Evolutionary conservation across 1,140 invertebrate genomes (phyloP), one percentile per base, ranked within the genome.

Genomic region (Aphelenchoides besseyi): DNA sequence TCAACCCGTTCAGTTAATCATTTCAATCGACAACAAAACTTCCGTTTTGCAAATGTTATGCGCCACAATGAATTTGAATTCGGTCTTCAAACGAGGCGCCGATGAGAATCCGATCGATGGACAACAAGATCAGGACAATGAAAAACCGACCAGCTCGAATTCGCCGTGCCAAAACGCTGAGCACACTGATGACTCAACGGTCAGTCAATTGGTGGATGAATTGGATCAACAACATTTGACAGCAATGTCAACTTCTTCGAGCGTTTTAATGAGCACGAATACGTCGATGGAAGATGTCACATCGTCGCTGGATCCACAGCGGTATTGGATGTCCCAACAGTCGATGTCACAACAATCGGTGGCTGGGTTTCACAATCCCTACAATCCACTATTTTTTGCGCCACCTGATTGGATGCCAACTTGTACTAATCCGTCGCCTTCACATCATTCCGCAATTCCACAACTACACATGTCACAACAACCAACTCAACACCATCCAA

Each of bases 261-360:
- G 55, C 18, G 55, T 59, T 59, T 23, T 59, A 23, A 59, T 18
- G 5, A 59, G 5, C 5, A 18, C 55, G 18, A 33, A 33, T 23
- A 28, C 26, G 55, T 41, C 37, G 37, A 59, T 59, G 55, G 55
- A 59, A 5, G 55, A 59, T 23, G 18, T 59, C 5, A 59, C 55
- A 8, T 5, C 55, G 5, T 5, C 55, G 5, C 23, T 59, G 5
- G 55, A 59, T 59, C 18, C 55, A 8, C 55, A 59, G 26, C 55
- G 55, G 5, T 59, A 59, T 59, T 59, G 55, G 55, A 59, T 18
- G 41, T 12, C 12, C 12, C 41, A 48, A 48, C 41, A 48, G 41
- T 48, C 41, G 41, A 48, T 48, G 41, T 12, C 12, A 23, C 41
- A 48, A 48, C 41, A 48, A 23, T 48, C 41, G 41, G 23, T 48